These are phyloP conservation scores for Suillia variegata DNA, from an alignment of 2,888 invertebrate genomes.

Conservation along the genomic window DNA sequence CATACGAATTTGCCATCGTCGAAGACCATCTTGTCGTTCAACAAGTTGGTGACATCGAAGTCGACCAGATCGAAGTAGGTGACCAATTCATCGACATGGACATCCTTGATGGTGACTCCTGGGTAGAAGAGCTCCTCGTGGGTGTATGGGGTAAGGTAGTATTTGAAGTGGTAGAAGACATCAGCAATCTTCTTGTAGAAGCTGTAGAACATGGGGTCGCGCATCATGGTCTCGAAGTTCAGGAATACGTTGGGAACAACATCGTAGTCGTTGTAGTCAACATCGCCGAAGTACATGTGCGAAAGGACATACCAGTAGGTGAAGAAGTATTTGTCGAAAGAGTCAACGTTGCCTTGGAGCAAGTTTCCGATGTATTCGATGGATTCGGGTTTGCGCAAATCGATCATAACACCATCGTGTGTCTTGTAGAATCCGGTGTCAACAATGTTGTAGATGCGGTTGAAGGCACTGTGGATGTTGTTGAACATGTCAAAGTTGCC, in stretches of 20 bases:
- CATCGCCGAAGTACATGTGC: constrained; percentile 43
- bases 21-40: constrained; percentile 53
- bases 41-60: constrained; percentile 64
- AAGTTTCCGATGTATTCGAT: constrained; percentile 66
- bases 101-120: constrained; percentile 68
- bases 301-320: constrained; percentile 48
- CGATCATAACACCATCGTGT: constrained; percentile 42
- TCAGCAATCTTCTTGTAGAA: constrained; percentile 68
- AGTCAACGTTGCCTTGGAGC: constrained; percentile 62
- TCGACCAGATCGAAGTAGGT: constrained; percentile 74
- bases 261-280: constrained; percentile 31
- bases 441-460: constrained; percentile 63
- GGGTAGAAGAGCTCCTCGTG: constrained; percentile 67
- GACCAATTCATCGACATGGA: constrained; percentile 69
- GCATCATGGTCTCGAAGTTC: constrained; percentile 70
- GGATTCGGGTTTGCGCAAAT: constrained; percentile 59
- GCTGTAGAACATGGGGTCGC: constrained; percentile 76
- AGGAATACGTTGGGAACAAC: constrained; percentile 68
- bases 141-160: constrained; percentile 67
- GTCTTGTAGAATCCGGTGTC: constrained; percentile 61
- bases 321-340: constrained; percentile 48
- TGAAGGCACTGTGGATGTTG: constrained; percentile 49
- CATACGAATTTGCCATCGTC: constrained; percentile 58
- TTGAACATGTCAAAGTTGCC: constrained; percentile 51
- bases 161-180: constrained; percentile 68